Percentiles rank a stretch among this genome's conserved stretches.
Conservation (phyloP, 2,113 vertebrate genomes). For the Ascaphus truei region DNA sequence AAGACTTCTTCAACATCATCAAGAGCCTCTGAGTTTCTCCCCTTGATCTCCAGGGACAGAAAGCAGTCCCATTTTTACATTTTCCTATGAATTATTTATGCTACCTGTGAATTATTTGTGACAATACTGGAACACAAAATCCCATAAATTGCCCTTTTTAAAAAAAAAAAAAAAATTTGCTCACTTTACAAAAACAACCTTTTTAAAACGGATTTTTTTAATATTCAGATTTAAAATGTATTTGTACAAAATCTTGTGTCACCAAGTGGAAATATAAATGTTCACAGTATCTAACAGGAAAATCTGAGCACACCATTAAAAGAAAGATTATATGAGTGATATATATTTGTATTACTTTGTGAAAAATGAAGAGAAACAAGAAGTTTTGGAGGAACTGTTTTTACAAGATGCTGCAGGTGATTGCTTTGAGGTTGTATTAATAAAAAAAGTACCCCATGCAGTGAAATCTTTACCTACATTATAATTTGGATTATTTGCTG, state of each 20-base stretch:
- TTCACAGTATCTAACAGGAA: too few species aligned
- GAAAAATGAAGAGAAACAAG: not conserved
- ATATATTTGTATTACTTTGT: too few species aligned
- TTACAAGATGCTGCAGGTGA: not conserved
- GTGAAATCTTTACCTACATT: constrained; percentile 9
- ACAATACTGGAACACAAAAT: not conserved
- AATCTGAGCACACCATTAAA: too few species aligned
- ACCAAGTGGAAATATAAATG: too few species aligned
- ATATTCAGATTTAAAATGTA: too few species aligned
- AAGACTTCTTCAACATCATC: constrained; percentile 14
- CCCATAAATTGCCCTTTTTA: not conserved
- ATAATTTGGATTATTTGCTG: constrained; percentile 12
- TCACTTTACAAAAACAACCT: too few species aligned
- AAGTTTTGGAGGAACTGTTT: not conserved
- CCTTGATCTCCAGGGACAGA: constrained; percentile 18
- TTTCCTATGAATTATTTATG: not conserved
- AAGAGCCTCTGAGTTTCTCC: constrained; percentile 8
- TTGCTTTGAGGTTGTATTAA: not conserved
- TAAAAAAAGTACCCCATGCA: not conserved
- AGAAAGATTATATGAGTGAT: too few species aligned
- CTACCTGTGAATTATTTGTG: not conserved
- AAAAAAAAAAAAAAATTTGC: too few species aligned
- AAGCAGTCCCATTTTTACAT: constrained; percentile 10
- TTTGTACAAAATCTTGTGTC: too few species aligned
- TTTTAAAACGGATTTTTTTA: too few species aligned